Base-by-base conservation (phyloP, 1,140 invertebrate species). In the Lucilia cuprina region DNA sequence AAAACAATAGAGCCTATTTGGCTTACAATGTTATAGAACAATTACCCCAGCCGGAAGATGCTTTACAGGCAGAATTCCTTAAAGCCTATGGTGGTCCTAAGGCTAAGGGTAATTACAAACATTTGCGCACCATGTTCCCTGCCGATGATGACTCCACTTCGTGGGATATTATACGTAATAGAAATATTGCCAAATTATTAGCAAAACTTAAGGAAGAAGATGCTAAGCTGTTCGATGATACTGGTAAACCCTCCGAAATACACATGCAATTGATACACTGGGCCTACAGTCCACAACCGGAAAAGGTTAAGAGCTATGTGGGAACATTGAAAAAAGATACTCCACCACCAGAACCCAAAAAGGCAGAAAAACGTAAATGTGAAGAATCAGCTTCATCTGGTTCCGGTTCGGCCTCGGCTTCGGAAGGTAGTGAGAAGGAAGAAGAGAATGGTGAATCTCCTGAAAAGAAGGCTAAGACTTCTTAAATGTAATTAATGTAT, bases 91-190 rank as follows among this genome's bases (percentile, higher is more conserved):
- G 88, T 10, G 90, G 90, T 5, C 50, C 86, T 19, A 92, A 91
- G 50, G 94, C 93, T 9, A 92, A 92, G 47, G 94, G 94, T 7
- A 94, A 94, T 83, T 94, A 94, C 87, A 94, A 94, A 87, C 93
- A 94, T 50, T 90, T 95, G 70, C 91, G 94, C 8, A 94, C 94
- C 0, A 92, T 94, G 49, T 86, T 89, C 8, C 93, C 93, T 83
- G 91, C 90, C 35, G 92, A 92, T 17, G 91, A 91, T 70, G 92
- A 93, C 25, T 91, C 91, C 25, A 93, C 93, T 0, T 89, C 88
- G 77, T 95, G 94, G 94, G 94, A 95, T 88, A 94, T 95, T 84
- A 91, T 94, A 0, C 90, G 94, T 82, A 94, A 95, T 86, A 87
- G 89, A 5, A 92, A 92, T 30, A 87, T 95, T 0, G 92, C 93